These are phyloP conservation scores for Diorhabda sublineata DNA, from an alignment of 1,140 invertebrate genomes.

Conservation along the genomic window DNA sequence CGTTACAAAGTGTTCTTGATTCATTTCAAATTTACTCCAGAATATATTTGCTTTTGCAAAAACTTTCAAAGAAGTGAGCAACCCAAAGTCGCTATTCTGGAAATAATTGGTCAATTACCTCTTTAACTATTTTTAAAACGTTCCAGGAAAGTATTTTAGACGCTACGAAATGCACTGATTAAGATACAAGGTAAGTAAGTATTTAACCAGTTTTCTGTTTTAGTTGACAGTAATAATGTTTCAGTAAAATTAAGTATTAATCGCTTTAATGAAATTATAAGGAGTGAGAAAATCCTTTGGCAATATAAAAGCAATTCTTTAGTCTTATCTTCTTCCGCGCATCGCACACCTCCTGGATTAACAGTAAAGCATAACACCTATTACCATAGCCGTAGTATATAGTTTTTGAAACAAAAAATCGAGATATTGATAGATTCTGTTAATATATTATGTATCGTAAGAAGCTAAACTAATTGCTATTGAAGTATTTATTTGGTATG, in stretches of 20 bases:
- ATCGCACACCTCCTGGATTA: conserved; percentile 28
- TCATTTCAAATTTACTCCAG: too few species aligned
- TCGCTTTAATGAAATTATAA: conserved; percentile 25
- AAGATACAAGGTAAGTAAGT: conserved; percentile 13
- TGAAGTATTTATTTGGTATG: too few species aligned
- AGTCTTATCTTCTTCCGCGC: conserved; percentile 19
- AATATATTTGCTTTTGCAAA: too few species aligned
- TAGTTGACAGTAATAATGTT: conserved; percentile 12
- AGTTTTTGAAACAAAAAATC: too few species aligned
- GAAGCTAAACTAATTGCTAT: too few species aligned
- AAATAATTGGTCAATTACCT: conserved; percentile 1
- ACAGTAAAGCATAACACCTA: conserved; percentile 15
- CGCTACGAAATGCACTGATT: background rate
- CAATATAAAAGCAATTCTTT: conserved; percentile 23
- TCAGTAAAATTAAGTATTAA: conserved; percentile 24
- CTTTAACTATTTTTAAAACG: background rate
- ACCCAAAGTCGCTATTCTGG: background rate
- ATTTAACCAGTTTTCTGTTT: conserved; percentile 16
- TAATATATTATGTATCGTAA: too few species aligned
- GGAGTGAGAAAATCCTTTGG: conserved; percentile 12
- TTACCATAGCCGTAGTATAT: conserved; percentile 6
- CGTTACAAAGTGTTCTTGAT: too few species aligned
- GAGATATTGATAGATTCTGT: too few species aligned
- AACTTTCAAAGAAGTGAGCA: background rate
- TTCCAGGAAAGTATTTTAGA: background rate